Evolutionary conservation across 2,888 invertebrate genomes (phyloP).

Genomic region (Lasioglossum pauxillum): DNA sequence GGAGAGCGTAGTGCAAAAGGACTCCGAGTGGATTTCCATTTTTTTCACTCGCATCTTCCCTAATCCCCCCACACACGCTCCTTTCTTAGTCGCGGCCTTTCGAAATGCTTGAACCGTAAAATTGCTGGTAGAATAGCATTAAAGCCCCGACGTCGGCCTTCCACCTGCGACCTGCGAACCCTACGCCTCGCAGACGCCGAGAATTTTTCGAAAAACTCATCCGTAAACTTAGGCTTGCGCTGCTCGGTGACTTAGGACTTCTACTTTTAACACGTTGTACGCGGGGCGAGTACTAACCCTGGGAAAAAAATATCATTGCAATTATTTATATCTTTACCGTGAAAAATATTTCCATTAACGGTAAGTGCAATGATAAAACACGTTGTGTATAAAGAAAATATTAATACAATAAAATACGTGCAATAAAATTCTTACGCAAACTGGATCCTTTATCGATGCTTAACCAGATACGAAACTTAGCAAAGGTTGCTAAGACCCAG

Average conservation of each 20-base stretch:
- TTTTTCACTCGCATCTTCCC: conserved; percentile 50
- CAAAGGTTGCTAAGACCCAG: not conserved
- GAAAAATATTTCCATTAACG: no score
- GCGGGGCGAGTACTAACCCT: no score
- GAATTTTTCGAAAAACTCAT: conserved; percentile 13
- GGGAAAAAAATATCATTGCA: no score
- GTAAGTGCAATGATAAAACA: no score
- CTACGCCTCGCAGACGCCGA: not conserved
- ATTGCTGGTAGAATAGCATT: conserved; percentile 78
- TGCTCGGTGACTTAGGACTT: not conserved
- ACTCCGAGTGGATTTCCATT: conserved; percentile 62
- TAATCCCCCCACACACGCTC: not conserved
- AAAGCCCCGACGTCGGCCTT: conserved; percentile 73
- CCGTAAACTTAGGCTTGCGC: not conserved
- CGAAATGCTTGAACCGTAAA: conserved; percentile 78
- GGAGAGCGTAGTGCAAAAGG: conserved; percentile 42
- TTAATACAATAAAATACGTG: not conserved
- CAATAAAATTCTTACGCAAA: not conserved
- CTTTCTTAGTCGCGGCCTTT: conserved; percentile 69
- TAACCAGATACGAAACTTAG: not conserved
- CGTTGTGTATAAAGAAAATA: no score
- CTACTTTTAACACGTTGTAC: not conserved
- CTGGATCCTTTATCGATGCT: not conserved
- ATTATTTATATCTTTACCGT: no score
- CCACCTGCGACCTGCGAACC: conserved; percentile 62